Base-by-base conservation (phyloP, 2,888 invertebrate species). In the Helicoverpa assulta region DNA sequence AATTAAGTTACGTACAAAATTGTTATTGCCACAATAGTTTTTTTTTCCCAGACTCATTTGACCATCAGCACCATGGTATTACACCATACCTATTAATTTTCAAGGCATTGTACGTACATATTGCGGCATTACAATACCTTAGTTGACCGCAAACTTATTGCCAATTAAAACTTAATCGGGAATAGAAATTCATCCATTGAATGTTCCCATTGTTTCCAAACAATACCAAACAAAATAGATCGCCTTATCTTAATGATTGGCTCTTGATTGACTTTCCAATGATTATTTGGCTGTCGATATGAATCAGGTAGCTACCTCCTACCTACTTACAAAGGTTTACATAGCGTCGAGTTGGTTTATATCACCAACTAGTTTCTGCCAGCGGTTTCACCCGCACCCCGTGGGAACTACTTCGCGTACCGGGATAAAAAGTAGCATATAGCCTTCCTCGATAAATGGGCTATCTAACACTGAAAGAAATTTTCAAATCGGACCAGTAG, bases 91-190 rank as follows among this genome's bases (percentile, higher is more conserved):
- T 67, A 67, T 71, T 67, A 65, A 29, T 58, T 16, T 56, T 67
- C 78, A 78, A 78, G 78, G 78, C 65, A 26, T 26, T 59, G 67
- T 58, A 33, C 0, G 67, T 55, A 80, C 76, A 29, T 53, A 53
- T 21, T 14, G 7, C 29, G 16, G 21, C 18, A n/a, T 12, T 8
- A 50, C 12, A 29, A 21, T 65, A 62, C 77, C 62, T 76, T 65
- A 40, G 65, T 63, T 80, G 57, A 75, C 67, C 72, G 63, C 69
- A 55, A 82, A 74, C 56, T 76, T 69, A 73, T 67, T 50, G 70
- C 73, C 73, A 83, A 83, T 82, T 76, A 79, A 75, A 81, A 74
- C 66, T 59, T 67, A 73, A 81, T 77, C 69, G 53, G 60, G 65
- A 65, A 69, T 63, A 66, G 61, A 80, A 77, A 78, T 73, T 70